Conservation (phyloP, 1,140 invertebrate species). For the Oreohelix idahoensis region DNA sequence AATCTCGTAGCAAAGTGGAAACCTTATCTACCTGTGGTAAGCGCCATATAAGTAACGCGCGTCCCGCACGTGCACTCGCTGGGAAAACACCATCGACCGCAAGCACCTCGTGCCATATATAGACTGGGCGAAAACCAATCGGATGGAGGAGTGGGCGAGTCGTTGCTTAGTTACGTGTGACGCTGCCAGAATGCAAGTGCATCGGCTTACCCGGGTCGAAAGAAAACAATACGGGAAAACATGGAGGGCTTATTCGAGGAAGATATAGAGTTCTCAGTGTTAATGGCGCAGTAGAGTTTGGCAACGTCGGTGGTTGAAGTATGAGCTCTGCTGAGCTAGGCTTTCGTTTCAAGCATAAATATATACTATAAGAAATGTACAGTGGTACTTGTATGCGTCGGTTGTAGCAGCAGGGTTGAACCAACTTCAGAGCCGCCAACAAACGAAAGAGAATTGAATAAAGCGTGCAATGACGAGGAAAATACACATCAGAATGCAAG, state of each 20-base stretch:
- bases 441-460: too few relatives aligned
- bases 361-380: background rate
- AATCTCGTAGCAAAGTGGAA: background rate
- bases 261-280: background rate
- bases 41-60: constrained; percentile 5
- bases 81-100: background rate
- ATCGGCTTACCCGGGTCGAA: background rate
- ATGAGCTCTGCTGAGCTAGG: background rate
- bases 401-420: too few relatives aligned
- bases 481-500: too few relatives aligned
- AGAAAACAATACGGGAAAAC: background rate
- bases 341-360: background rate
- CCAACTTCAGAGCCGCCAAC: too few relatives aligned
- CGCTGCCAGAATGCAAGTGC: background rate
- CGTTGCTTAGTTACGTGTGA: constrained; percentile 1
- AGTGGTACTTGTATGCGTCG: background rate
- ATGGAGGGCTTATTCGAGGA: background rate
- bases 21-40: constrained; percentile 16
- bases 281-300: background rate
- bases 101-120: constrained; percentile 9
- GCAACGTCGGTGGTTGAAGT: background rate
- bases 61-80: background rate
- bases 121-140: background rate
- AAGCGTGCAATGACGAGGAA: too few relatives aligned
- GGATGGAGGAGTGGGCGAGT: background rate